phyloP scores from a whole-genome alignment of 2,888 invertebrate species.

The Timandra comae region DNA sequence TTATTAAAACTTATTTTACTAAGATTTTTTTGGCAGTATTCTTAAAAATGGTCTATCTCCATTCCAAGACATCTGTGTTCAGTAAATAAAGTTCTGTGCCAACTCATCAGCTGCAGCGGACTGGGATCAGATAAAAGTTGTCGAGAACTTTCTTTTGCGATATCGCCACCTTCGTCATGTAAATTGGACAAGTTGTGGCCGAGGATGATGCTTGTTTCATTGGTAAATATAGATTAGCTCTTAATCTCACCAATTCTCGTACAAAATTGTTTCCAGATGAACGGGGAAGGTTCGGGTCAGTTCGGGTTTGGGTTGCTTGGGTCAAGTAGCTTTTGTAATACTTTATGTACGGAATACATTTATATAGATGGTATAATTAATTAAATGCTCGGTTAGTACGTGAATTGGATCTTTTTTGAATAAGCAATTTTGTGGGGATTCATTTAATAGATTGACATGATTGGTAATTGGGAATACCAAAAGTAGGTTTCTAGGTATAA shows the following conservation, averaged over 20 bases:
- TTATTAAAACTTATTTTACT: no score
- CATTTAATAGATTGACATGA: no score
- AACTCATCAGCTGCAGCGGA: constrained; percentile 70
- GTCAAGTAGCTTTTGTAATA: constrained; percentile 29
- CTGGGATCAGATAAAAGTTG: constrained; percentile 71
- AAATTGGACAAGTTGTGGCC: constrained; percentile 69
- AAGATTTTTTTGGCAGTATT: no score
- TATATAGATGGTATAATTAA: constrained; percentile 6
- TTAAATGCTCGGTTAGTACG: background rate
- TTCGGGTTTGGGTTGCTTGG: constrained; percentile 20
- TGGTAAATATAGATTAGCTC: constrained; percentile 62
- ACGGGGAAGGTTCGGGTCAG: constrained; percentile 22
- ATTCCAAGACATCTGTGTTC: constrained; percentile 48
- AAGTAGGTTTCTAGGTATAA: no score
- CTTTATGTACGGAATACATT: constrained; percentile 12
- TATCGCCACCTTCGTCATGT: constrained; percentile 74
- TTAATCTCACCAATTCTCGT: constrained; percentile 51
- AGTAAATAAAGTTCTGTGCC: constrained; percentile 68
- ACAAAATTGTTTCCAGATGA: constrained; percentile 48
- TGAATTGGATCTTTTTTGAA: background rate
- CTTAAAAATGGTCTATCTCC: constrained; percentile 49
- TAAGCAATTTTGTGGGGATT: no score
- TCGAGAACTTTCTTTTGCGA: constrained; percentile 69
- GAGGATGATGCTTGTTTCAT: constrained; percentile 63
- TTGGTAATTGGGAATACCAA: no score